These are phyloP conservation scores for Campaea margaritaria DNA, from an alignment of 2,888 invertebrate species.

Conservation along the genomic window DNA sequence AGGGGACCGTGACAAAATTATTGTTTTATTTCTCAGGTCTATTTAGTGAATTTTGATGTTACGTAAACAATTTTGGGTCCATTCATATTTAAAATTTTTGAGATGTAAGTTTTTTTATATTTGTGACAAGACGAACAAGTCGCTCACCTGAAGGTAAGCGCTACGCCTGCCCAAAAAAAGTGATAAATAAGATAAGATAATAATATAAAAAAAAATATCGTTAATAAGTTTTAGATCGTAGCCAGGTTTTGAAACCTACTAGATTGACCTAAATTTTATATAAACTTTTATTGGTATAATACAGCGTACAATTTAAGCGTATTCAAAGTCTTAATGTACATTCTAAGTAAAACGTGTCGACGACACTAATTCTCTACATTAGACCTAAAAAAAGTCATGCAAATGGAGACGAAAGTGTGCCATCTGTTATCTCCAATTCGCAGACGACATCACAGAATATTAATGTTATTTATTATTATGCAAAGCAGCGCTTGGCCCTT, in stretches of 20 bases:
- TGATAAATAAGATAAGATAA: no score
- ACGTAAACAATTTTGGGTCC: constrained; percentile 23
- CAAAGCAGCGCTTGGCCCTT: constrained; percentile 24
- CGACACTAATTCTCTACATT: constrained; percentile 31
- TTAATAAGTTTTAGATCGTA: no score
- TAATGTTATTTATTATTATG: constrained; percentile 35
- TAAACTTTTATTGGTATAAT: no score
- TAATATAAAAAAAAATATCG: no score
- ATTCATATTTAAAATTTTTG: not conserved
- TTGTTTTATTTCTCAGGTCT: constrained; percentile 21
- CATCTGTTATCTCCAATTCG: constrained; percentile 52
- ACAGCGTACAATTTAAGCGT: no score
- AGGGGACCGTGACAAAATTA: constrained; percentile 11
- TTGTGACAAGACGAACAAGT: no score
- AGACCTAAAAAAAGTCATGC: constrained; percentile 35
- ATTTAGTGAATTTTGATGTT: constrained; percentile 18
- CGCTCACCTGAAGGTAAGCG: no score
- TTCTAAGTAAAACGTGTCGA: constrained; percentile 20
- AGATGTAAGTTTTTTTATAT: no score
- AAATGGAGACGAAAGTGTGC: constrained; percentile 28
- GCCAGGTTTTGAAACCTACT: no score
- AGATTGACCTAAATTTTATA: no score
- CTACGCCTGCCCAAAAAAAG: no score
- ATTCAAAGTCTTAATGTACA: not conserved
- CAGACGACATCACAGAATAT: constrained; percentile 42